Percentiles rank a stretch among this genome's conserved stretches.
These are phyloP conservation scores for Melanotus villosus DNA, from an alignment of 2,888 invertebrate species.

Conservation along the genomic window DNA sequence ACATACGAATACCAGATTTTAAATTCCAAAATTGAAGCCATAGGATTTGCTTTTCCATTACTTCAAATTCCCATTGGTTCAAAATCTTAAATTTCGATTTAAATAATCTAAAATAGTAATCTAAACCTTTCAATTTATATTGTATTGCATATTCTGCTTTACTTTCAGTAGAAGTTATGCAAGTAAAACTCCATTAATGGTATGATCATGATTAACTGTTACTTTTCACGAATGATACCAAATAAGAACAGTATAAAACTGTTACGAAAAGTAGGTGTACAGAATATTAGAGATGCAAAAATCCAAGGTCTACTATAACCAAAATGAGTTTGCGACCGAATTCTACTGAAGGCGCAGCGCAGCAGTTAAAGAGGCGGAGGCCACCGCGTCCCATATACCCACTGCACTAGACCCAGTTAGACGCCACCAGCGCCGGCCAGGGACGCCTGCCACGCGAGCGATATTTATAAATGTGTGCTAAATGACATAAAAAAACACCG, in stretches of 20 bases:
- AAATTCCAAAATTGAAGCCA: too few species aligned
- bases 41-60: too few species aligned
- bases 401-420: constrained; percentile 69
- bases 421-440: constrained; percentile 33
- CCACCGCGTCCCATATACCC: constrained; percentile 69
- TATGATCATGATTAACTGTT: constrained; percentile 4
- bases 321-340: constrained; percentile 42
- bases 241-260: constrained; percentile 5
- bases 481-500: constrained; percentile 22
- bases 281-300: constrained; percentile 35
- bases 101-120: too few species aligned
- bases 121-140: too few species aligned
- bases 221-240: background rate
- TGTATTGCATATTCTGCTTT: too few species aligned
- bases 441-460: constrained; percentile 34
- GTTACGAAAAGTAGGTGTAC: constrained; percentile 17
- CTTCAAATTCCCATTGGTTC: too few species aligned
- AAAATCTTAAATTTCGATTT: too few species aligned
- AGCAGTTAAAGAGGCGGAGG: constrained; percentile 51
- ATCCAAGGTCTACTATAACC: constrained; percentile 33
- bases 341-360: constrained; percentile 30
- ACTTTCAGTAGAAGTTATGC: background rate
- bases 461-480: constrained; percentile 37
- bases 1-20: too few species aligned
- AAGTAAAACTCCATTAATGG: constrained; percentile 12